Evolutionary conservation across 2,113 vertebrate genomes (phyloP), one percentile per base, ranked within the genome.

Genomic region (Agapornis roseicollis): DNA sequence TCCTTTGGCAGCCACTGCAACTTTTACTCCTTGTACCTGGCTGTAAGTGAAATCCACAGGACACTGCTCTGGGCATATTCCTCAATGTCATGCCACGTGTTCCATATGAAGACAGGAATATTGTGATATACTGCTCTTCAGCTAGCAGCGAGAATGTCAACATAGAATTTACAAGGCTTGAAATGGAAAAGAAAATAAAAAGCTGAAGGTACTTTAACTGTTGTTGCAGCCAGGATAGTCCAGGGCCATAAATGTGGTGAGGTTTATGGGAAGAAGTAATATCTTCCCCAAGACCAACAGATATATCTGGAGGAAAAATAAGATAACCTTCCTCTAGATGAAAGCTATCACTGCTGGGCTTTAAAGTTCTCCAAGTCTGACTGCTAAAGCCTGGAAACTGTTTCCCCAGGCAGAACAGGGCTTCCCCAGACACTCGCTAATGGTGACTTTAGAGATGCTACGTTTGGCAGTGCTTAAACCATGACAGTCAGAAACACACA

Each of bases 161-260:
- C 33, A 33, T 63, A 9, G 56, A 47, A 79, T 87, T 80, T 71
- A 82, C 41, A 82, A 31, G 53, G 41, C 58, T 76, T 89, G 71
- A 95, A 93, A 85, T 61, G 52, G 70, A 89, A 95, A 85, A 80
- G 28, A 88, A 92, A 94, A 91, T 20, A 46, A 25, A 87, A 85
- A 81, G n/a, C 17, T 39, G 13, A 74, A 81, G 65, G 56, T 78
- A 50, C 56, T 70, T 83, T 46, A 37, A 71, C 37, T 82, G 35
- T 42, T 86, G n/a, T 49, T 74, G 47, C 72, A 80, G 65, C 11
- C 55, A 74, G 88, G 42, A 63, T 16, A 89, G 42, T n/a, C 39
- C 25, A 63, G 19, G 9, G 41, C 50, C 70, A 15, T 42, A 84
- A 84, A 47, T 18, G 46, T 58, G 69, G 64, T 78, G 60, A 86